Percentiles rank a stretch among this genome's conserved stretches.
Evolutionary conservation across 2,113 vertebrate species (phyloP).

Genomic region (Noturus placidus): DNA sequence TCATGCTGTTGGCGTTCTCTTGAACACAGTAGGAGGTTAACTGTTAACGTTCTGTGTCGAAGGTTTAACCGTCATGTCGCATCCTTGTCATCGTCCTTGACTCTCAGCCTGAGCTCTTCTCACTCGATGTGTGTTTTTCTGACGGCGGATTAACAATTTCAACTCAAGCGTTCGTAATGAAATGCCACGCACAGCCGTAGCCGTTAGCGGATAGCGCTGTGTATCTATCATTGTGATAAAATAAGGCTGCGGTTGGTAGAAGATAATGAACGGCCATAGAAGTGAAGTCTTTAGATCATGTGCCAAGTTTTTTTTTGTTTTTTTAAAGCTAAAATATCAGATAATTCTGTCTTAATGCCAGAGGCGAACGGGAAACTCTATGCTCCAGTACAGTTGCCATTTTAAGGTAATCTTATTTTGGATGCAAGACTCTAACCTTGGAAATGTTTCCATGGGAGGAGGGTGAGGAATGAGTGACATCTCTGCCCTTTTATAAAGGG

Average conservation of each 20-base stretch:
- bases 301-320: not conserved
- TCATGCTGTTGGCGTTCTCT: not conserved
- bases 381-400: constrained; percentile 41
- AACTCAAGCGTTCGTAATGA: constrained; percentile 52
- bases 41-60: not conserved
- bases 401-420: constrained; percentile 34
- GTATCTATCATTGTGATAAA: constrained; percentile 49
- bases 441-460: constrained; percentile 30
- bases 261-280: constrained; percentile 25
- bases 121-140: not conserved
- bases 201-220: constrained; percentile 48
- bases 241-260: constrained; percentile 22
- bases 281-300: not conserved
- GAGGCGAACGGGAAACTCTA: constrained; percentile 31
- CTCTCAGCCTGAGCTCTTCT: constrained; percentile 2
- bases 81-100: not conserved
- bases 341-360: constrained; percentile 20
- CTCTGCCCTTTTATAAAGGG: constrained; percentile 36
- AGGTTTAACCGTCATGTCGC: not conserved
- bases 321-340: constrained; percentile 17
- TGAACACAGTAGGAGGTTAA: not conserved
- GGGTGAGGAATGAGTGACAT: constrained; percentile 34
- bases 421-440: constrained; percentile 38
- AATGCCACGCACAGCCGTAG: constrained; percentile 51
- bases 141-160: constrained; percentile 43